These are phyloP conservation scores for Coregonus ussuriensis DNA, from an alignment of 2,797 vertebrate species.

Conservation along the genomic window DNA sequence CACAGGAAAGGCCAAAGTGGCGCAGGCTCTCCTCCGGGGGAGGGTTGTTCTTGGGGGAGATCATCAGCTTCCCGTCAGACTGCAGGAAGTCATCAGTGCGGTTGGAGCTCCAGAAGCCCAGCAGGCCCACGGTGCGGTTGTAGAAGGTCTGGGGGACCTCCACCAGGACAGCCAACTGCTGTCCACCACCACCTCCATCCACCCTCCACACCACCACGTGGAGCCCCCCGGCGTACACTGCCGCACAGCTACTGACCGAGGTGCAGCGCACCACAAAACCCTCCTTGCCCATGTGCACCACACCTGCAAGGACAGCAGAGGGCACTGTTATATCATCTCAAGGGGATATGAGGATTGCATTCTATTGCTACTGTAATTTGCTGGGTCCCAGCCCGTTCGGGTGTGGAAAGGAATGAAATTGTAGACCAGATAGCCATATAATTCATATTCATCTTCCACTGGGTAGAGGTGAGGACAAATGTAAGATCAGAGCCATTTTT, in stretches of 20 bases:
- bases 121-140: constrained; percentile 80
- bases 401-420: too few species aligned
- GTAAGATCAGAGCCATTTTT: too few species aligned
- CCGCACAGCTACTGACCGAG: constrained; percentile 60
- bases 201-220: constrained; percentile 71
- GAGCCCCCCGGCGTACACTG: constrained; percentile 74
- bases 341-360: not conserved
- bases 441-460: too few species aligned
- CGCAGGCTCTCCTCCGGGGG: constrained; percentile 70
- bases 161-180: constrained; percentile 67
- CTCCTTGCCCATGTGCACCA: constrained; percentile 53
- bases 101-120: constrained; percentile 80
- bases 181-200: constrained; percentile 28
- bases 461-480: too few species aligned
- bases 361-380: not conserved
- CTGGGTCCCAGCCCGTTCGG: too few species aligned
- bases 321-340: not conserved
- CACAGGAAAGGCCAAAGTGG: constrained; percentile 79
- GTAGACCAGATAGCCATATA: too few species aligned
- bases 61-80: constrained; percentile 70
- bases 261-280: constrained; percentile 72
- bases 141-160: constrained; percentile 79
- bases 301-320: constrained; percentile 60
- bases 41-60: constrained; percentile 45
- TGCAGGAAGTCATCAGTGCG: constrained; percentile 77